phyloP scores from a whole-genome alignment of 2,113 vertebrate species.

The Raja brachyura region DNA sequence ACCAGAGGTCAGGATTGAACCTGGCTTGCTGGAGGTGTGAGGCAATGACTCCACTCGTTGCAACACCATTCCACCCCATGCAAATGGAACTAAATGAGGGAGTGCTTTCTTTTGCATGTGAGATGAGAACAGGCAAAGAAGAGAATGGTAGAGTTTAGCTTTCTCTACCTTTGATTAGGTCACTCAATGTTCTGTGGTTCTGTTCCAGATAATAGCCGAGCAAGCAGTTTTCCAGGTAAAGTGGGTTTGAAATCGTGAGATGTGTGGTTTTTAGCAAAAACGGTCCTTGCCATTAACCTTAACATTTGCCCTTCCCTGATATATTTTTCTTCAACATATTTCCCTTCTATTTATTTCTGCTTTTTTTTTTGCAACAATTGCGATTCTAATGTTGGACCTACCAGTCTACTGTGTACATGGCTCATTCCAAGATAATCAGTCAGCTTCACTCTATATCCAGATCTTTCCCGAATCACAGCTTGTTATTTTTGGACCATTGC shows the following conservation, averaged over 20 bases:
- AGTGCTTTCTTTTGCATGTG: too few relatives aligned
- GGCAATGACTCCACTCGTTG: too few relatives aligned
- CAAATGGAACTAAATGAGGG: too few relatives aligned
- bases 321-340: neutral
- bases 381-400: neutral
- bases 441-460: neutral
- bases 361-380: neutral
- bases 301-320: neutral
- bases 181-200: neutral
- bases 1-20: too few relatives aligned
- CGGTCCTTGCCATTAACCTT: neutral
- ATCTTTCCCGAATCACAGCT: neutral
- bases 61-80: too few relatives aligned
- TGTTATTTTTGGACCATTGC: conserved; percentile 1
- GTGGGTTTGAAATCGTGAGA: neutral
- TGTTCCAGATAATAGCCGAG: neutral
- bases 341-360: neutral
- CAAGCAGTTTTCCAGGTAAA: neutral
- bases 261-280: neutral
- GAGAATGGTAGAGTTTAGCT: neutral
- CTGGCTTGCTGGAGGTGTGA: too few relatives aligned
- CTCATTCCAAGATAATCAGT: neutral
- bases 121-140: neutral
- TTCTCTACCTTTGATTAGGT: neutral
- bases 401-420: neutral